These are phyloP conservation scores for Ceratosolen solmsi DNA, from an alignment of 1,140 invertebrate genomes.

Conservation along the genomic window DNA sequence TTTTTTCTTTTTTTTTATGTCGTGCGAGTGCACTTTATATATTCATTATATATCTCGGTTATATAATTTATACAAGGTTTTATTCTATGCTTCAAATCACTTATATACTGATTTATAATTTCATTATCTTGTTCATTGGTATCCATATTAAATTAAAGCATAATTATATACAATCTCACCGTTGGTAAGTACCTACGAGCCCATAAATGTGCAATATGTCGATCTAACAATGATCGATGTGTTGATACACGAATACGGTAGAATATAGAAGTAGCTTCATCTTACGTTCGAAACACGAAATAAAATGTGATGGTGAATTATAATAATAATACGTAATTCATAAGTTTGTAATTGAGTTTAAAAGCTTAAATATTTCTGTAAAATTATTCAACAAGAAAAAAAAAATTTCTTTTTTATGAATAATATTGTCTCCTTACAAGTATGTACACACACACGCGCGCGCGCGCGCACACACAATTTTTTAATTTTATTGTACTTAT, in stretches of 20 bases:
- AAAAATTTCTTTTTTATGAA: not conserved
- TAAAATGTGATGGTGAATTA: not conserved
- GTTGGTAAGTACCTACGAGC: slow-evolving; percentile 32
- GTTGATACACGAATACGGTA: not conserved
- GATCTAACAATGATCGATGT: not conserved
- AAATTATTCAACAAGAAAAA: no score
- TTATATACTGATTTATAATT: slow-evolving; percentile 12
- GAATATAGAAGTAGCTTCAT: slow-evolving; percentile 12
- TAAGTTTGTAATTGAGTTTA: not conserved
- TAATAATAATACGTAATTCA: not conserved
- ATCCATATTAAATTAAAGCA: slow-evolving; percentile 25
- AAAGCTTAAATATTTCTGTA: not conserved
- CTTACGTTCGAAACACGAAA: slow-evolving; percentile 6
- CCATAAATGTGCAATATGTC: slow-evolving; percentile 40
- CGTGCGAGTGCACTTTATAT: slow-evolving; percentile 24
- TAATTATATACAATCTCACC: slow-evolving; percentile 20
- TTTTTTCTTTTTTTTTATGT: slow-evolving; percentile 32
- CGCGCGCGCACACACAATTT: not conserved
- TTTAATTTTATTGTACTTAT: not conserved
- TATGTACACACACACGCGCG: not conserved
- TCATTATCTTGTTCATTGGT: slow-evolving; percentile 17
- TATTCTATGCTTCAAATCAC: not conserved
- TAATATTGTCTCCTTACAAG: not conserved
- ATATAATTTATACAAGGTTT: slow-evolving; percentile 38
- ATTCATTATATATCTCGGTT: slow-evolving; percentile 19